Conservation (phyloP, 2,113 vertebrate genomes). For the Otolemur garnettii region DNA sequence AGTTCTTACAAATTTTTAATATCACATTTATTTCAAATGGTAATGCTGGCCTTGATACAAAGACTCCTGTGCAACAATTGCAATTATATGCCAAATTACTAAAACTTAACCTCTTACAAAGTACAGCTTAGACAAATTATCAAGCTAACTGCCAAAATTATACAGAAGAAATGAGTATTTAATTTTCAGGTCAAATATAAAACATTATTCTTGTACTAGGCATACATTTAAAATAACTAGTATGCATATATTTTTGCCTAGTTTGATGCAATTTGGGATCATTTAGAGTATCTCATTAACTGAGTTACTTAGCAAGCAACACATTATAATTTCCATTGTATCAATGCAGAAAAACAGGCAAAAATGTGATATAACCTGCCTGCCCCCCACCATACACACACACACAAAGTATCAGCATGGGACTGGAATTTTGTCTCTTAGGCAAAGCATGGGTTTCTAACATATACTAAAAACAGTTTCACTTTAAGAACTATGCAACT, state of each 20-base stretch:
- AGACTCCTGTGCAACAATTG: slow-evolving; percentile 42
- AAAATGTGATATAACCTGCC: background rate
- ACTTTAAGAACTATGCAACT: slow-evolving; percentile 44
- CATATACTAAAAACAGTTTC: background rate
- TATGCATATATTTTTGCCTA: background rate
- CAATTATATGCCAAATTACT: slow-evolving; percentile 45
- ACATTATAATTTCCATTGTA: slow-evolving; percentile 37
- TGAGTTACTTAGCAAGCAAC: slow-evolving; percentile 24
- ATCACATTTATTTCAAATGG: slow-evolving; percentile 55
- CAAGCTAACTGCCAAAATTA: slow-evolving; percentile 50
- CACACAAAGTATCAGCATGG: background rate
- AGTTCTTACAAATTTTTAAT: slow-evolving; percentile 34
- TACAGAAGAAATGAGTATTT: background rate
- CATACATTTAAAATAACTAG: slow-evolving; percentile 41
- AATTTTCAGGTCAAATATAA: slow-evolving; percentile 54
- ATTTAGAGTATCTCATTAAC: slow-evolving; percentile 58
- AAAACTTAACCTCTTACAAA: slow-evolving; percentile 58
- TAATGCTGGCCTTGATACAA: slow-evolving; percentile 36
- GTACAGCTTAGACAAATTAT: slow-evolving; percentile 39
- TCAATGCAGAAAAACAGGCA: background rate
- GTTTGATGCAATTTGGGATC: slow-evolving; percentile 35
- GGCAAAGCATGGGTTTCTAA: background rate
- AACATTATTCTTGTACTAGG: slow-evolving; percentile 46
- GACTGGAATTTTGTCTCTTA: background rate
- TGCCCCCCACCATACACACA: background rate